Conservation (phyloP, 2,113 vertebrate species). For the Formicarius rufipectus region DNA sequence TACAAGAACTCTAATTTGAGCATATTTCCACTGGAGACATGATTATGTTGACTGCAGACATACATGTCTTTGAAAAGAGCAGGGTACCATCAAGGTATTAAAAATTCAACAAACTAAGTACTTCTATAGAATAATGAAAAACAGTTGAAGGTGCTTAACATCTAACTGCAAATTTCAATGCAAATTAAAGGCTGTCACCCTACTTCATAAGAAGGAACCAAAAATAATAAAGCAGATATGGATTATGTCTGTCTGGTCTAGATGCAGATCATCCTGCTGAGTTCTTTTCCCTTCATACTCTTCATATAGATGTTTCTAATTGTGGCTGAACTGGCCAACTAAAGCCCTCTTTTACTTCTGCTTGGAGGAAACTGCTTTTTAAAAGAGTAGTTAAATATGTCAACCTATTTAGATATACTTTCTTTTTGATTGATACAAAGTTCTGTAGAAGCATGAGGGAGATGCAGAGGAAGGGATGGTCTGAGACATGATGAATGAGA, state of each 20-base stretch:
- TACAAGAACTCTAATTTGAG: neutral
- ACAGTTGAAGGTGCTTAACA: neutral
- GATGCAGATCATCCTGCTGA: neutral
- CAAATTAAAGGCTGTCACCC: neutral
- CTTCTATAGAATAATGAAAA: neutral
- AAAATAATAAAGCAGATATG: neutral
- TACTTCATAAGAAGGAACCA: neutral
- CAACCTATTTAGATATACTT: neutral
- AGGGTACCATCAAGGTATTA: neutral
- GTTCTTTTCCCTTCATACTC: neutral
- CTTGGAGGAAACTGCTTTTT: neutral
- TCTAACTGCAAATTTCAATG: neutral
- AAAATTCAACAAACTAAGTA: neutral
- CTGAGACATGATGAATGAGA: neutral
- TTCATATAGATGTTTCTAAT: neutral
- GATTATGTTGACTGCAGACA: neutral
- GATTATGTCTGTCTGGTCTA: constrained; percentile 5
- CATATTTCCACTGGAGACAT: neutral
- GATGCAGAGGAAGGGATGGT: neutral
- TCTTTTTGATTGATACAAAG: neutral
- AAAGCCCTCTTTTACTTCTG: neutral
- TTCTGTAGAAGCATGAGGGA: neutral
- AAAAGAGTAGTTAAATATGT: neutral
- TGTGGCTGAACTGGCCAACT: neutral
- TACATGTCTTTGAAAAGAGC: neutral